Evolutionary conservation across 2,797 vertebrate genomes (phyloP).

Genomic region (Clarias platycephalus): DNA sequence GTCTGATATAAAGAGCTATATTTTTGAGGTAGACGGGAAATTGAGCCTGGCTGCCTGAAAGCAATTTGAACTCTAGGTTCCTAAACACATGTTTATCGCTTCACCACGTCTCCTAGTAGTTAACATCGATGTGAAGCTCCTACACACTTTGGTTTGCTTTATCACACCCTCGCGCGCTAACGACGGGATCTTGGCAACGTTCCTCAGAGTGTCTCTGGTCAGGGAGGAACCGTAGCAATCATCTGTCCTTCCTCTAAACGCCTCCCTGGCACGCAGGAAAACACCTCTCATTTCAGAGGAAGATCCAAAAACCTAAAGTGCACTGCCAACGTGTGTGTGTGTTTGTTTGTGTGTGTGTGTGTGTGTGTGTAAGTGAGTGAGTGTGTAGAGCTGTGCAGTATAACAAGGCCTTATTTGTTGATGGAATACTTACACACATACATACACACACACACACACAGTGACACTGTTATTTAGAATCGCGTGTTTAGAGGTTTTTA

Average conservation of each 20-base stretch:
- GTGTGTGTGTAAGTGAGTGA: conserved; percentile 12
- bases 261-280: conserved; percentile 23
- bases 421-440: background rate
- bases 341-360: conserved; percentile 3
- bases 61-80: conserved; percentile 4
- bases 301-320: conserved; percentile 26
- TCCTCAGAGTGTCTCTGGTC: conserved; percentile 33
- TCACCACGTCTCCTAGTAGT: background rate
- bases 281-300: conserved; percentile 33
- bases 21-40: background rate
- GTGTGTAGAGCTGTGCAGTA: background rate
- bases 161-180: conserved; percentile 48
- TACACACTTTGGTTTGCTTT: conserved; percentile 39
- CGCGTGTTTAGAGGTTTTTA: background rate
- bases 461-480: conserved; percentile 20
- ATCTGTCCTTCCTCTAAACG: conserved; percentile 39
- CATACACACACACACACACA: background rate
- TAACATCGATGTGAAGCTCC: conserved; percentile 29
- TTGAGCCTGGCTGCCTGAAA: conserved; percentile 31
- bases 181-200: conserved; percentile 36
- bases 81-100: conserved; percentile 31
- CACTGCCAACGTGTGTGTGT: conserved; percentile 18
- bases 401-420: conserved; percentile 27
- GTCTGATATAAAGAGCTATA: too few relatives aligned
- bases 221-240: conserved; percentile 45